Percentiles rank a stretch among this genome's conserved stretches.
These are phyloP conservation scores for Nothobranchius furzeri DNA, from an alignment of 2,113 vertebrate genomes.

Conservation along the genomic window DNA sequence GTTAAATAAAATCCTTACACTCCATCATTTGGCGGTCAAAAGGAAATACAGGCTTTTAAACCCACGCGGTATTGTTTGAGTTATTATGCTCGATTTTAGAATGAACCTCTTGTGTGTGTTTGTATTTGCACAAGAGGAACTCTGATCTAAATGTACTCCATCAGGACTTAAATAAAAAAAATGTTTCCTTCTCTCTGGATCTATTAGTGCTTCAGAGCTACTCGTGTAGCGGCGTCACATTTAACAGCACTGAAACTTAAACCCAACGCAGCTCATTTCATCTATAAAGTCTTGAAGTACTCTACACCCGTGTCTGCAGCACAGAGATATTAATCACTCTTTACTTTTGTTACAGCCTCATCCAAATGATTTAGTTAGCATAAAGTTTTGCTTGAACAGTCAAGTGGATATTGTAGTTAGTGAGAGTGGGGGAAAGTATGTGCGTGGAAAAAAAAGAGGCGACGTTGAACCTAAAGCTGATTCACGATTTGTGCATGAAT, in stretches of 20 bases:
- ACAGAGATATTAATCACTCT: not conserved
- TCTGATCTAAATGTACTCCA: not conserved
- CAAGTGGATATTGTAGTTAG: slow-evolving; percentile 70
- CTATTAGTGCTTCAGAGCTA: not conserved
- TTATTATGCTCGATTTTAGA: not conserved
- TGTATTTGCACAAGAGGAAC: not conserved
- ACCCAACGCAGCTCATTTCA: not conserved
- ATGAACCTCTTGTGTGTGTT: not conserved
- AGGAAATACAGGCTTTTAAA: not conserved
- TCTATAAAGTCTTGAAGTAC: slow-evolving; percentile 1
- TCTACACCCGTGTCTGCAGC: not conserved
- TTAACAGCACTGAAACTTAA: not conserved
- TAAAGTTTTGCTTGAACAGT: slow-evolving; percentile 71
- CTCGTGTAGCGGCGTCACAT: not conserved
- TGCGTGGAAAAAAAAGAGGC: slow-evolving; percentile 62
- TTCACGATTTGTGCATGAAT: slow-evolving; percentile 73
- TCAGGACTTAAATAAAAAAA: not conserved
- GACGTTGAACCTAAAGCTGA: slow-evolving; percentile 67
- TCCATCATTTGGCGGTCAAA: not conserved
- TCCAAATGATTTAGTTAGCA: slow-evolving; percentile 70
- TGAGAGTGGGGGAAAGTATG: slow-evolving; percentile 48
- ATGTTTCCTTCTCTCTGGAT: not conserved
- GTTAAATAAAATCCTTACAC: too few relatives aligned
- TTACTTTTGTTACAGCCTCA: slow-evolving; percentile 5
- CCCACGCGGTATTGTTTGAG: not conserved